Percentiles rank a stretch among this genome's conserved stretches.
These are phyloP conservation scores for Apistogramma diplotaenia DNA, from an alignment of 2,113 vertebrate genomes.

Conservation along the genomic window DNA sequence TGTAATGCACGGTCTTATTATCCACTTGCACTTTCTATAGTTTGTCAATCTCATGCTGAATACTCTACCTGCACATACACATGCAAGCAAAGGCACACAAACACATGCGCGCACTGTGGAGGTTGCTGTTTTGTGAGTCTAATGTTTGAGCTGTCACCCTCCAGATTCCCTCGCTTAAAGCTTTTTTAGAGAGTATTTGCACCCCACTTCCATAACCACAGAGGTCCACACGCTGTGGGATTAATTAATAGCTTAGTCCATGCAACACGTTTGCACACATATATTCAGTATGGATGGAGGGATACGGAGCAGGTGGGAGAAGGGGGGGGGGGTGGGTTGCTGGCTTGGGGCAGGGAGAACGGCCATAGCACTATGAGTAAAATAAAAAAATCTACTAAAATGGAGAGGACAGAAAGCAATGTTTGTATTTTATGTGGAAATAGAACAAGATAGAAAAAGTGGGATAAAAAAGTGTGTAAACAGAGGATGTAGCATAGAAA, in stretches of 20 bases:
- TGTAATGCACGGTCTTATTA: conserved; percentile 4
- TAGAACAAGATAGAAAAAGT: background rate
- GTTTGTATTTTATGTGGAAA: conserved; percentile 15
- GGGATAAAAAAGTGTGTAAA: background rate
- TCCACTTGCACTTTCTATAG: background rate
- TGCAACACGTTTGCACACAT: conserved; percentile 32
- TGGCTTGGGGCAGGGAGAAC: background rate
- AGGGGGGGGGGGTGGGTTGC: background rate
- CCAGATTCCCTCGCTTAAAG: background rate
- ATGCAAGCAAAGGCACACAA: background rate
- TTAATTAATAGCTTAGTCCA: conserved; percentile 59
- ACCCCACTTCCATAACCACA: background rate
- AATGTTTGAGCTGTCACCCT: conserved; percentile 46
- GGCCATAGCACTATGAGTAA: background rate
- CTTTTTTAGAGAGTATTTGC: background rate
- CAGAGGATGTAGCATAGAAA: conserved; percentile 7
- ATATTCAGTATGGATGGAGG: conserved; percentile 37
- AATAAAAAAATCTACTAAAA: background rate
- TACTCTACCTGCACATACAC: background rate
- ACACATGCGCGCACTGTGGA: background rate
- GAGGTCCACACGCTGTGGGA: conserved; percentile 29
- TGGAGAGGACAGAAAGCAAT: conserved; percentile 2
- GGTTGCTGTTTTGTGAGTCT: conserved; percentile 30
- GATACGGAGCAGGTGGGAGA: conserved; percentile 14
- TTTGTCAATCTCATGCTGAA: background rate